Base-by-base conservation (phyloP, 2,888 invertebrate genomes). In the Diogma glabrata region DNA sequence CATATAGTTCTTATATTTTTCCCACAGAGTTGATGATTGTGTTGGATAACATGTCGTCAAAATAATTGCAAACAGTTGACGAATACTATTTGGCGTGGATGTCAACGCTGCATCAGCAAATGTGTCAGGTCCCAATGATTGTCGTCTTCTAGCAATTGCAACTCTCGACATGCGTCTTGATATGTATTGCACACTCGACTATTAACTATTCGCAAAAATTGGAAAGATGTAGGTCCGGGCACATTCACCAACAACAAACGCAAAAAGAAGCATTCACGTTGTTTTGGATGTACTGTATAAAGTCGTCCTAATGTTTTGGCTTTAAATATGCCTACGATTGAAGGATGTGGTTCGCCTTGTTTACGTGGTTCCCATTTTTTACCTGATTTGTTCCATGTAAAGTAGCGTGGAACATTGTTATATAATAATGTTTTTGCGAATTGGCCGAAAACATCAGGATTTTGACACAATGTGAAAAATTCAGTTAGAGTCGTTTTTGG, bases 11-110 rank as follows among this genome's bases (percentile, higher is more conserved):
- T 33, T 33, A 16, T 33, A 33, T 33, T 33, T 33, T 33, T 33
- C 33, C 6, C 5, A 7, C 33, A 33, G 16, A 33, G 7, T 16
- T 16, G 33, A 33, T 33, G 33, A 33, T 33, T 33, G 33, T 33
- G 33, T 33, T 33, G 33, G 33, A 33, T 3, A 10, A 33, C 4
- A 33, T 33, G 33, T 33, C 33, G 4, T 33, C 12, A 33, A 10
- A 14, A 12, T 57, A 17, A 59, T 58, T 38, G 57, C 51, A 55
- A 60, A 58, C 26, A 60, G 52, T 46, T 55, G 43, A 52, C 56
- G 53, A 36, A 58, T 43, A 50, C 58, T 54, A 26, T 46, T 38
- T 28, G 54, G 51, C 30, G 49, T 48, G 40, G 48, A 28, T 17
- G 52, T 52, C 4, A 54, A 20, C n/a, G 50, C 47, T 36, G 56